Conservation (phyloP, 2,888 invertebrate species). For the Pomacea canaliculata region DNA sequence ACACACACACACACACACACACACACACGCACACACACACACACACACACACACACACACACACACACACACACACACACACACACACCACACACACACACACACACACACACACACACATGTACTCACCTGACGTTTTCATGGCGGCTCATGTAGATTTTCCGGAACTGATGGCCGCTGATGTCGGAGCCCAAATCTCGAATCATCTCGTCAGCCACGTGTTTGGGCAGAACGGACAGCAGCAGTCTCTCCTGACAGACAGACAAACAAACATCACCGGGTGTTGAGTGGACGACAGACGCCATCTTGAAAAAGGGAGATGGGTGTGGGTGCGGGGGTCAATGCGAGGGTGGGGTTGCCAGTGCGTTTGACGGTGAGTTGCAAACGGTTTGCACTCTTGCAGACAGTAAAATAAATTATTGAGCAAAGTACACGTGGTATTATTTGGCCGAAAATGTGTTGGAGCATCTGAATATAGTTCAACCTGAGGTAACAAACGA, state of each 20-base stretch:
- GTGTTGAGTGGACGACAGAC: neutral
- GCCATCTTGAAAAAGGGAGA: neutral
- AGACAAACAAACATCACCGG: neutral
- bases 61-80: slow-evolving; percentile 9
- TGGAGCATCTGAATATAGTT: no score
- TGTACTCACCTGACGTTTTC: slow-evolving; percentile 80
- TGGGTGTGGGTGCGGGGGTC: no score
- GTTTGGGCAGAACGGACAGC: slow-evolving; percentile 93
- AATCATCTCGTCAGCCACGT: slow-evolving; percentile 95
- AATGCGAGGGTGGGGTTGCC: no score
- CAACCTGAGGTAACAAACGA: no score
- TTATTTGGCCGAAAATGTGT: no score
- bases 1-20: slow-evolving; percentile 15
- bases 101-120: neutral
- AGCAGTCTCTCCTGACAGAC: slow-evolving; percentile 83
- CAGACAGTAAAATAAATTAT: no score
- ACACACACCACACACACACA: no score
- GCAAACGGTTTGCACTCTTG: no score
- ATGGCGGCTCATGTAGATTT: slow-evolving; percentile 96
- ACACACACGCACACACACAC: no score
- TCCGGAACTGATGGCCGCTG: slow-evolving; percentile 91
- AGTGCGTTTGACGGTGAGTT: no score
- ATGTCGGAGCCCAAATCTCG: slow-evolving; percentile 86
- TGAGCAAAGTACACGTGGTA: no score
- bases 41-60: slow-evolving; percentile 15